Conservation (phyloP, 1,140 invertebrate genomes). For the Microvelia longipes region DNA sequence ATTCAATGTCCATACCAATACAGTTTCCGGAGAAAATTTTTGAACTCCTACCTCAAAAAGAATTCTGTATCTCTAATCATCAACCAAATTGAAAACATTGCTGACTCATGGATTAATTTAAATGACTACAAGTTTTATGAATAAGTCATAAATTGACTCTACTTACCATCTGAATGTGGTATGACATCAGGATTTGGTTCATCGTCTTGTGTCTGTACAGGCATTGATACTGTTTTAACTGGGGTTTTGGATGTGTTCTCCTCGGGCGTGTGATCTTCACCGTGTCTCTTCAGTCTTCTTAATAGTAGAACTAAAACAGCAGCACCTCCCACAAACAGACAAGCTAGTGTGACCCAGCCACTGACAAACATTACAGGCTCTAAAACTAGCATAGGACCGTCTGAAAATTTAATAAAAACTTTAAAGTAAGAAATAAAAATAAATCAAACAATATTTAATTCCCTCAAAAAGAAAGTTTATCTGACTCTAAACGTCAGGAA, state of each 20-base stretch:
- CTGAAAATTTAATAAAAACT: not conserved
- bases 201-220: slow-evolving; percentile 13
- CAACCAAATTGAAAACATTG: too few species aligned
- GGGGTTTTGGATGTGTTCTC: not conserved
- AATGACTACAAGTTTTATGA: too few species aligned
- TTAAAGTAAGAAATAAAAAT: too few species aligned
- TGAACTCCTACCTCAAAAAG: too few species aligned
- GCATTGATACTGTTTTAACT: slow-evolving; percentile 3
- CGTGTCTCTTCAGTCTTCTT: not conserved
- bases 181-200: slow-evolving; percentile 20
- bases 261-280: not conserved
- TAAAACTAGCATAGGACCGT: not conserved
- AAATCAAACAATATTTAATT: too few species aligned
- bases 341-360: not conserved
- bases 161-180: slow-evolving; percentile 9
- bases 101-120: too few species aligned
- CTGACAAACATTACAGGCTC: slow-evolving; percentile 3
- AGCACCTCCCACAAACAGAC: not conserved
- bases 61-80: too few species aligned
- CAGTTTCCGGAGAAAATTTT: too few species aligned
- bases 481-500: too few species aligned
- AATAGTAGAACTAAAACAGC: not conserved
- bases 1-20: too few species aligned
- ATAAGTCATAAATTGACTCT: too few species aligned
- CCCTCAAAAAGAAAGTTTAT: too few species aligned